A percentile compares a stretch with the other conserved stretches of the same genome.
These are phyloP conservation scores for Coccyzus lansbergi DNA, from an alignment of 2,797 vertebrate species.

Conservation along the genomic window DNA sequence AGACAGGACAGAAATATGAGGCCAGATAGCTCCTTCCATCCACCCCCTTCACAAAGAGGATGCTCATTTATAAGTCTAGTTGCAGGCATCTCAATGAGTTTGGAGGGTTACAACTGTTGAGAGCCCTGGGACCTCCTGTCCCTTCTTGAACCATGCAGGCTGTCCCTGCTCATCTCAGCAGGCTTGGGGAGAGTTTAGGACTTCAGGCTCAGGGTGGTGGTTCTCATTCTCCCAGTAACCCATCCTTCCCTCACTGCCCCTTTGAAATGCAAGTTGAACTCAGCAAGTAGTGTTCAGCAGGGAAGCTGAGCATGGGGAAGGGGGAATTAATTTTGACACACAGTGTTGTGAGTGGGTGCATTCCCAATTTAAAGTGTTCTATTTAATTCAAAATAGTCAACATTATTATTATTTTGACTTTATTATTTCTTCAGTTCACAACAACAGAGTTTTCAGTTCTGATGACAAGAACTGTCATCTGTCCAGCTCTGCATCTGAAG, in stretches of 20 bases:
- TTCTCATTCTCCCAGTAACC: rapidly evolving
- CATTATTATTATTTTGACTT: background rate
- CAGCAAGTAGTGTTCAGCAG: background rate
- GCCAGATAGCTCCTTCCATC: background rate
- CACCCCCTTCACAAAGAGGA: background rate
- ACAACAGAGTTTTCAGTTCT: slow-evolving; percentile 19
- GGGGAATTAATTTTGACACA: background rate
- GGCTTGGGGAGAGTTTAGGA: background rate
- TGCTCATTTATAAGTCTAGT: background rate
- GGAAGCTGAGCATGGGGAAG: background rate
- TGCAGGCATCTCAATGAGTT: background rate
- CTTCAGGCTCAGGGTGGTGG: background rate
- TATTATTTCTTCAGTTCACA: background rate
- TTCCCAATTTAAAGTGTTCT: slow-evolving; percentile 2
- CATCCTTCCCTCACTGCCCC: background rate
- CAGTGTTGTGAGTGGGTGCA: background rate
- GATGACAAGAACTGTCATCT: slow-evolving; percentile 33
- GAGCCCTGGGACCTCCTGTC: background rate
- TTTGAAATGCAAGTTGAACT: background rate
- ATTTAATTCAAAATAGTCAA: background rate
- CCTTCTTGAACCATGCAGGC: background rate
- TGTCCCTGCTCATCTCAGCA: rapidly evolving
- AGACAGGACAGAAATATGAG: background rate
- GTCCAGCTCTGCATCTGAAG: slow-evolving; percentile 7
- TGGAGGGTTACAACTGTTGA: background rate